Conservation (phyloP, 2,797 vertebrate genomes). For the Danio jaintianensis region DNA sequence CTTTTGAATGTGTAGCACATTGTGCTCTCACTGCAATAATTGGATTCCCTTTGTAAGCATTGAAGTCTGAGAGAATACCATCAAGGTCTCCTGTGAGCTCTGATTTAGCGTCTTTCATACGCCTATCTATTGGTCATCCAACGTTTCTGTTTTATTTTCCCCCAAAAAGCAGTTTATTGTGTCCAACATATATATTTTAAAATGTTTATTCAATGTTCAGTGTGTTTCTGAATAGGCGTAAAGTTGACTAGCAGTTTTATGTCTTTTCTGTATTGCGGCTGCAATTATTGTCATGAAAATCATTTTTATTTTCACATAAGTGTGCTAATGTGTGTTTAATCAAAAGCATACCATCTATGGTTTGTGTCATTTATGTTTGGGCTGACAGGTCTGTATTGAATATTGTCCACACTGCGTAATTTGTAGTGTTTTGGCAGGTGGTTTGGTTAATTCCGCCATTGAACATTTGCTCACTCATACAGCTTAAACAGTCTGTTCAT, state of each 20-base stretch:
- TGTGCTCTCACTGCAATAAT: constrained; percentile 51
- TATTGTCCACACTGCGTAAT: not conserved
- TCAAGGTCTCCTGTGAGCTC: constrained; percentile 50
- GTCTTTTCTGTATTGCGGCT: constrained; percentile 48
- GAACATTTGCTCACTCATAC: constrained; percentile 21
- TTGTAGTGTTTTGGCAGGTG: not conserved
- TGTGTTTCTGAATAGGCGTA: constrained; percentile 43
- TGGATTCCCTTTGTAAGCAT: constrained; percentile 57
- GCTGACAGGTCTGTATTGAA: not conserved
- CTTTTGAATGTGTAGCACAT: constrained; percentile 45
- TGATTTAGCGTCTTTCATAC: constrained; percentile 56
- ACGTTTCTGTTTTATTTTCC: constrained; percentile 8
- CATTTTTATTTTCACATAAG: constrained; percentile 59
- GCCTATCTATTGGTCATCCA: constrained; percentile 47
- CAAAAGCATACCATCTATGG: constrained; percentile 37
- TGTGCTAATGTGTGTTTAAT: constrained; percentile 61
- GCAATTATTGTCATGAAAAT: constrained; percentile 45
- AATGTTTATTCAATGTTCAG: constrained; percentile 43
- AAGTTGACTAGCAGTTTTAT: constrained; percentile 46
- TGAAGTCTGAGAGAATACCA: constrained; percentile 55
- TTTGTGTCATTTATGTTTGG: constrained; percentile 38
- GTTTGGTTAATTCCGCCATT: constrained; percentile 8
- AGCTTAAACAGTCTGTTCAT: constrained; percentile 26
- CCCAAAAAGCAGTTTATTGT: constrained; percentile 44
- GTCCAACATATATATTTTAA: constrained; percentile 29